Percentiles rank a stretch among this genome's conserved stretches.
Evolutionary conservation across 2,113 vertebrate genomes (phyloP).

Genomic region (Entomyzon cyanotis): DNA sequence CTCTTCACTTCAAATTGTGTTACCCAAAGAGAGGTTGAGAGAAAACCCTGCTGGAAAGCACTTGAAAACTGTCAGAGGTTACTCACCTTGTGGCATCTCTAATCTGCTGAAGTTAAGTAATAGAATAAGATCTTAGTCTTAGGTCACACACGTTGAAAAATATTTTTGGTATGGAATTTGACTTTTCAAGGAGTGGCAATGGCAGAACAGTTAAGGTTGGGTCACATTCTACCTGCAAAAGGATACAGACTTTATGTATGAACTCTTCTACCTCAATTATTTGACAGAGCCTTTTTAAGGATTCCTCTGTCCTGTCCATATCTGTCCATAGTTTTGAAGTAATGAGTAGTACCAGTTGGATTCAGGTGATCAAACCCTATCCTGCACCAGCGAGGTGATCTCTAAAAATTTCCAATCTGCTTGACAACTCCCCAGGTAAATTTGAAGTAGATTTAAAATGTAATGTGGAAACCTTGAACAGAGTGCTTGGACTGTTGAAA

Average conservation of each 20-base stretch:
- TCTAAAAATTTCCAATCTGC: background rate
- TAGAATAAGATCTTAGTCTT: background rate
- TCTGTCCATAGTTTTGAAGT: background rate
- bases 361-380: background rate
- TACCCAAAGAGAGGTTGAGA: background rate
- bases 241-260: fast-evolving
- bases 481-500: background rate
- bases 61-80: background rate
- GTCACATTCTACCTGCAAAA: background rate
- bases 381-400: background rate
- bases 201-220: background rate
- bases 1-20: background rate
- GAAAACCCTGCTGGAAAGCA: background rate
- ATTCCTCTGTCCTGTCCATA: fast-evolving
- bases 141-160: background rate
- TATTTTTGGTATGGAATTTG: background rate
- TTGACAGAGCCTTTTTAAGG: background rate
- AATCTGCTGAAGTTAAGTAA: background rate
- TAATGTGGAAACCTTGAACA: background rate
- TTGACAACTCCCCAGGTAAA: background rate
- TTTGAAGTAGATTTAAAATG: background rate
- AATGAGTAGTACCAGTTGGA: background rate
- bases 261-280: background rate
- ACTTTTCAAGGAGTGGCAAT: background rate
- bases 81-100: background rate